Base-by-base conservation (phyloP, 2,888 invertebrate genomes). In the Ectropis crepuscularia region DNA sequence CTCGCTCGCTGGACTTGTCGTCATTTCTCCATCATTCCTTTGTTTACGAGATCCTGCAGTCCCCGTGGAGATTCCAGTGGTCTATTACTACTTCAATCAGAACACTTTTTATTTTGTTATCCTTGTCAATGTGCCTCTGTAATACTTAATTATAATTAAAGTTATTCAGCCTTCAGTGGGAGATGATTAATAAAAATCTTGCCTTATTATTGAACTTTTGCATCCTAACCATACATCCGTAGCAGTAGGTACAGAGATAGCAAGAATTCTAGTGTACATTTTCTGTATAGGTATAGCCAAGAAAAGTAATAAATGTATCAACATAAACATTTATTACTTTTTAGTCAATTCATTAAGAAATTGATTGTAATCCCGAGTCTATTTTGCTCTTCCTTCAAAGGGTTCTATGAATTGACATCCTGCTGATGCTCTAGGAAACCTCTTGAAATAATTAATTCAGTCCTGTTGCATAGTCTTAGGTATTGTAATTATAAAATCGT, bases 51-150 rank as follows among this genome's bases (percentile, higher is more conserved):
- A 87, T 92, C 91, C 92, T 90, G 91, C 88, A 84, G 85, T 83
- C 57, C 54, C 86, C 88, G 89, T 91, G 89, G 89, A 90, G 85
- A 82, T 87, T 89, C 87, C 89, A 88, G 90, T 92, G 90, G 88
- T 92, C 89, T 88, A 91, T 90, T 90, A 90, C 89, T 90, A 76
- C 87, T 89, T 89, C 90, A 89, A 91, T 89, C 87, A 85, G 83
- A 87, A 88, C 88, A 87, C 90, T 92, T 91, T 91, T 90, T 91
- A 91, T 90, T 91, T 91, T 90, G 91, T 90, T 91, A 89, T 88
- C 90, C 91, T 88, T 87, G 81, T 87, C 83, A 80, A 85, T 89
- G 83, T 89, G 90, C 88, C 89, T 89, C 82, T 90, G 87, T 89
- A 88, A 81, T 85, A 85, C 82, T 83, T 85, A 78, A 85, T 86